Evolutionary conservation across 2,888 invertebrate genomes (phyloP), one percentile per base, ranked within the genome.

Genomic region (Euspilapteryx auroguttella): DNA sequence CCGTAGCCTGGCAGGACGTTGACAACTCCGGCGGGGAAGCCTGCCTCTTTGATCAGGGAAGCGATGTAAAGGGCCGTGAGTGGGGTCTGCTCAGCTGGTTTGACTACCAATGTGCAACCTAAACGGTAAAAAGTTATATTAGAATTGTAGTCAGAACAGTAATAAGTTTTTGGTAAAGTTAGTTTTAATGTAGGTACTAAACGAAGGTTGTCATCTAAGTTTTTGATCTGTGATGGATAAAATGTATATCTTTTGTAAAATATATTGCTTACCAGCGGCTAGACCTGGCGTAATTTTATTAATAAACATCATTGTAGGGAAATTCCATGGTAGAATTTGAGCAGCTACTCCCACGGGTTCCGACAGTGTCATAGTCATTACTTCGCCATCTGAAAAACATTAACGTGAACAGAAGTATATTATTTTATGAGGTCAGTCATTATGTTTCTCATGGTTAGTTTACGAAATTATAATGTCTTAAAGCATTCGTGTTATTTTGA

Each of bases 41-140:
- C 94, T 22, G 93, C 94, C 69, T 95, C 89, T 40, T 81, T 85
- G 11, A 80, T 57, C 30, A 97, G 65, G 30, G 90, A 82, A 0
- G 90, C 94, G 3, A 93, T 63, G 40, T 87, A 89, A 10, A 94
- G 68, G 0, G 95, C 93, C 0, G 94, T 89, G 25, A 96, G 64
- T 0, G 93, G 89, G 0, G 95, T 96, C 61, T 95, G 95, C 55
- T 97, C 95, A 0, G 96, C 95, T 1, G 94, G 90, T 59, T 96
- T 96, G 37, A 95, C 76, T 1, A 95, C 82, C 10, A 92, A 80
- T 0, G 89, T 89, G 48, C 93, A 84, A 40, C 86, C 88, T n/a
- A n/a, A n/a, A n/a, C n/a, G n/a, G n/a, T n/a, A n/a, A n/a, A n/a
- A n/a, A n/a, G n/a, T n/a, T n/a, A n/a, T n/a, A n/a, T n/a, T n/a